Base-by-base conservation (phyloP, 2,888 invertebrate genomes). In the Quadroppia sp. region DNA sequence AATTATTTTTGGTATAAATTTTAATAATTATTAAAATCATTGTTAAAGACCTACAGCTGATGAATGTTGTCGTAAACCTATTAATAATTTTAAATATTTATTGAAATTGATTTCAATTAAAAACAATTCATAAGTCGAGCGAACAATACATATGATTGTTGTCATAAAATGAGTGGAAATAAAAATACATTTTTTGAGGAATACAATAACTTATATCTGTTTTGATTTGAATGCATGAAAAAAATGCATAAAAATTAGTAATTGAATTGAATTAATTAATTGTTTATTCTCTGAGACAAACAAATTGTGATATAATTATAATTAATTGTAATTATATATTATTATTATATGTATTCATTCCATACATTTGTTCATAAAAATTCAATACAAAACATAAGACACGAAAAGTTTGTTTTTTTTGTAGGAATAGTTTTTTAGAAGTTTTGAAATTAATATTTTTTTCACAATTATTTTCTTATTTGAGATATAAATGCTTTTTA, bases 11-110 rank as follows among this genome's bases (percentile, higher is more conserved):
- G n/a, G 20, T 50, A 50, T n/a, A 50, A 50, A 50, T 20, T 50
- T 4, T 50, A 20, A 50, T 11, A 15, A 48, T 48, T 48, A 3
- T 48, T 3, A 48, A 48, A 50, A 50, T 20, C 15, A 7, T 50
- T n/a, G n/a, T 50, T 20, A n/a, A 50, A 50, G 50, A 50, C 50
- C 50, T 50, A 50, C 50, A 50, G 50, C 50, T 50, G 50, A 50
- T 20, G n/a, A 7, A 50, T 50, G 50, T 50, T n/a, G n/a, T 50
- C n/a, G n/a, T n/a, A n/a, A n/a, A n/a, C n/a, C n/a, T n/a, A 50
- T 20, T 50, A 20, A 50, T 3, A n/a, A n/a, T n/a, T 6, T 50
- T 50, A 20, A 50, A 50, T 20, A n/a, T 20, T 3, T 7, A 50
- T 20, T 11, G 9, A 17, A 50, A 20, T 20, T 13, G 20, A 50